Base-by-base conservation (phyloP, 2,888 invertebrate genomes). In the Drosophila falleni region DNA sequence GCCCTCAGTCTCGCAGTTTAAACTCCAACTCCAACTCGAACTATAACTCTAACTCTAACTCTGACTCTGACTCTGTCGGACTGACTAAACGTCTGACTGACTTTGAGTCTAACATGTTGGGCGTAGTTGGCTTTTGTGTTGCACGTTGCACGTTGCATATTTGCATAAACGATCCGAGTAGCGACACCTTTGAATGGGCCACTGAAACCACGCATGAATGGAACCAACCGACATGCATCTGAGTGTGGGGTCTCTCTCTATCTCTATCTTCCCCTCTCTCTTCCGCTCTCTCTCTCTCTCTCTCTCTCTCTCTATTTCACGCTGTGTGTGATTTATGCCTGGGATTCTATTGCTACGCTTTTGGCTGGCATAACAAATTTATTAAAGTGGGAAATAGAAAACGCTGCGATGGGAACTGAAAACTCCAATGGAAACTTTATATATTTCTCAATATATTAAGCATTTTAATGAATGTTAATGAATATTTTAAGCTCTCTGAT, bases 191-290 rank as follows among this genome's bases (percentile, higher is more conserved):
- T 80, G 71, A 83, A 89, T 89, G 89, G 59, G 78, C 66, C 59
- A 33, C 67, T 87, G 79, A 50, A 65, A 85, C 89, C 89, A 83
- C 83, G 83, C 83, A 89, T 84, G 89, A 88, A 88, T 89, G 86
- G 47, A 60, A 63, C 42, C 39, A 60, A 63, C 42, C 39, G 59
- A 58, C 63, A 60, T 47, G 16, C 5, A 37, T 3, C 59, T n/a
- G 60, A 63, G 39, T 75, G 80, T 75, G 80, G 55, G 70, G 74
- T 74, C 80, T 44, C 49, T 46, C 37, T 44, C 16, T 23, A 3
- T 23, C 23, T 23, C 23, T 23, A 4, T 23, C 19, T 19, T 19
- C 19, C 23, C 23, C 23, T 23, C 23, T 23, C 23, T 3, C 23
- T 23, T n/a, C n/a, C n/a, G n/a, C n/a, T n/a, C 23, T 23, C 23